Base-by-base conservation (phyloP, 2,113 vertebrate species). In the Gallinago jamesoni region DNA sequence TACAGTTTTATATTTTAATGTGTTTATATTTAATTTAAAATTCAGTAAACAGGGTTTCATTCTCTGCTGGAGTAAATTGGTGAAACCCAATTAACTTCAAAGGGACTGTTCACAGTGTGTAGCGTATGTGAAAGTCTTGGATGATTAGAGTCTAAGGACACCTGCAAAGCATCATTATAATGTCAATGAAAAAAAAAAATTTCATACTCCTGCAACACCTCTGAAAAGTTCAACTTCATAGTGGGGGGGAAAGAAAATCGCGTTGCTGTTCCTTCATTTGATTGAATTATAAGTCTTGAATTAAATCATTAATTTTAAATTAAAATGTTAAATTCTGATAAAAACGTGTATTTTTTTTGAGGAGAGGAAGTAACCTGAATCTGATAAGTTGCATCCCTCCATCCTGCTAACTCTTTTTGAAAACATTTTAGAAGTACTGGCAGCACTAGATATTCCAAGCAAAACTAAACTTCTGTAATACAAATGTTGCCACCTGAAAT, bases 1-100 rank as follows among this genome's bases (percentile, higher is more conserved):
- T 64, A 86, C 16, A 33, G 22, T 70, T 94, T 78, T 88, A 20
- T 93, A 59, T 90, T 94, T 86, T 45, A 74, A 92, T 69, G 23
- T 68, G 60, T 87, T 94, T 95, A 70, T 94, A 88, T 80, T 86
- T 87, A 80, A 88, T 87, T 69, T 84, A 52, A 84, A 90, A 75
- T 59, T 73, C 73, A 74, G 83, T 72, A 95, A 95, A 89, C 69
- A 92, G 72, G 68, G 57, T 75, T 96, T 93, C 83, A 68, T 8
- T 87, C 70, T 88, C 89, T 90, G 91, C 81, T 96, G 87, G 89
- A 90, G 84, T 93, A 95, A 95, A 96, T 53, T 87, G 87, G 73
- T 87, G 75, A 91, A 94, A 96, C 52, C 5, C 87, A 96, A 92
- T 93, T 96, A 95, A 68, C 60, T 94, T 87, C 83, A 72, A 67